Conservation (phyloP, 2,888 invertebrate species). For the Parapristionchus giblindavisi region DNA sequence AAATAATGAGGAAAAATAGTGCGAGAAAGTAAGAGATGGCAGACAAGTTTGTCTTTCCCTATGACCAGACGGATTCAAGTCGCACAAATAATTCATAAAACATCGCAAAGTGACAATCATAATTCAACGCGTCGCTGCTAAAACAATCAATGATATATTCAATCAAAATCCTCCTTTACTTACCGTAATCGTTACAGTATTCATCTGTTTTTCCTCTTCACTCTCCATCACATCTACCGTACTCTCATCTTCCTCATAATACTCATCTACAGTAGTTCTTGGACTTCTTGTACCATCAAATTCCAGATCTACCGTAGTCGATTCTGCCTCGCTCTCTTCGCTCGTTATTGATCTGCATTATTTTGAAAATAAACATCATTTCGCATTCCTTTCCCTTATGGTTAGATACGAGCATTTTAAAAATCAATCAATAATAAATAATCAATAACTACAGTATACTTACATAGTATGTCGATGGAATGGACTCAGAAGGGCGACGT, state of each 20-base stretch:
- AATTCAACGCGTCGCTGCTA: no score
- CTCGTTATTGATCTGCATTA: constrained; percentile 23
- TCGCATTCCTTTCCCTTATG: not conserved
- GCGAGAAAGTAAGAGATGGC: no score
- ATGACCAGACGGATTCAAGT: no score
- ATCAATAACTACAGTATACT: no score
- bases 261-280: not conserved
- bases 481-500: constrained; percentile 50
- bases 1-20: no score
- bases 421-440: no score
- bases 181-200: constrained; percentile 12
- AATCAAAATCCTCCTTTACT: not conserved
- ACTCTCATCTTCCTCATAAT: not conserved
- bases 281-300: not conserved
- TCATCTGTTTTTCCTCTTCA: not conserved
- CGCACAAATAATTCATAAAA: no score
- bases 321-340: constrained; percentile 26
- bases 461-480: constrained; percentile 39
- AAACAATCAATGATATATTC: not conserved
- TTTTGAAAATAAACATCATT: not conserved
- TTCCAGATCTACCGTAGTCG: not conserved
- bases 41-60: no score
- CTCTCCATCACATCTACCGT: constrained; percentile 13
- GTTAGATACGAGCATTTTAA: no score
- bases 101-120: no score